These are phyloP conservation scores for Baryphthengus martii DNA, from an alignment of 2,113 vertebrate genomes.

Conservation along the genomic window DNA sequence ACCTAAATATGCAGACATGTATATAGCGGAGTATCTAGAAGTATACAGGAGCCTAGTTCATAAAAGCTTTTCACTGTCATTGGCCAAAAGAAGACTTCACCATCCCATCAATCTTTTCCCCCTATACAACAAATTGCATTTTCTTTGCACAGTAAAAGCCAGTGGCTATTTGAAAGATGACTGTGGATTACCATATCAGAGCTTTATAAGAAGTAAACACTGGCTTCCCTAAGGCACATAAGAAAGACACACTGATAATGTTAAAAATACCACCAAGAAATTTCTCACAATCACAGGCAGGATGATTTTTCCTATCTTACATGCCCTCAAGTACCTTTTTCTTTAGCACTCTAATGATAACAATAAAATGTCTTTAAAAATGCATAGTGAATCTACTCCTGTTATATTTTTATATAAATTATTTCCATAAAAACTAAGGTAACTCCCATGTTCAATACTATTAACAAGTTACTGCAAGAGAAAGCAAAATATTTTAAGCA, in stretches of 20 bases:
- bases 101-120: not conserved
- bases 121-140: not conserved
- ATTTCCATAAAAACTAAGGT: not conserved
- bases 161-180: slow-evolving; percentile 12
- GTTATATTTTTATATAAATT: not conserved
- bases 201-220: slow-evolving; percentile 45
- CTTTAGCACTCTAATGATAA: not conserved
- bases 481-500: not conserved
- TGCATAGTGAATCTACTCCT: not conserved
- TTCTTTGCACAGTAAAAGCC: not conserved
- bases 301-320: not conserved
- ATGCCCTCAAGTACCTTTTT: not conserved
- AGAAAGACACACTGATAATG: slow-evolving; percentile 9
- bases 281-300: slow-evolving; percentile 19
- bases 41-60: not conserved
- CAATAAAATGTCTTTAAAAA: not conserved
- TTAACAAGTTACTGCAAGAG: not conserved
- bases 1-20: not conserved
- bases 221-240: slow-evolving; percentile 10
- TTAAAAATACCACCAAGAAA: slow-evolving; percentile 39
- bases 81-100: not conserved
- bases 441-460: not conserved
- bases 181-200: slow-evolving; percentile 45
- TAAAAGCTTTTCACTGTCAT: not conserved
- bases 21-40: not conserved